phyloP scores from a whole-genome alignment of 2,113 vertebrate genomes.

The Anas platyrhynchos region DNA sequence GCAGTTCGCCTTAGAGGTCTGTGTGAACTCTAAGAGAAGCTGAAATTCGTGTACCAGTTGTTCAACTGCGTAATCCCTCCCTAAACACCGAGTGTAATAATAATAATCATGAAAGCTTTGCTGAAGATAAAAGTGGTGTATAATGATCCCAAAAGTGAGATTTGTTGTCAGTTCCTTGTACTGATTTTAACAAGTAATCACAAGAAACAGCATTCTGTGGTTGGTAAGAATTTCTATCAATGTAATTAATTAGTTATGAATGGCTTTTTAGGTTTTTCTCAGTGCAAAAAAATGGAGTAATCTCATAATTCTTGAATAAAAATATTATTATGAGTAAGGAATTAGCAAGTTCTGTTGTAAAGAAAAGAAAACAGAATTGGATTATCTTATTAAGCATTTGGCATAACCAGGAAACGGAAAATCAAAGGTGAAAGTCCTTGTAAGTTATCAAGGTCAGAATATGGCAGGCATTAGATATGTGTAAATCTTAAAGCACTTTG shows the following conservation, averaged over 20 bases:
- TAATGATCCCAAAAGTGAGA: not conserved
- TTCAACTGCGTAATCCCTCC: not conserved
- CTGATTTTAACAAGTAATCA: not conserved
- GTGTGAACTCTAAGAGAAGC: not conserved
- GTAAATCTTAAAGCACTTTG: accelerated
- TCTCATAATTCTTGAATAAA: too few species aligned
- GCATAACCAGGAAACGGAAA: not conserved
- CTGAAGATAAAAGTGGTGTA: not conserved
- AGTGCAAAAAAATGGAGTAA: not conserved
- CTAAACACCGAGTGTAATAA: not conserved
- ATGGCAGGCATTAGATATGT: accelerated
- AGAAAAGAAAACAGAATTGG: too few species aligned
- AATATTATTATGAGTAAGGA: too few species aligned
- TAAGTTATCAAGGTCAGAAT: not conserved
- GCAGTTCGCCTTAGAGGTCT: not conserved
- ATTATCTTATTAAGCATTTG: not conserved
- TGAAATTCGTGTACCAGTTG: not conserved
- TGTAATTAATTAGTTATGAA: not conserved
- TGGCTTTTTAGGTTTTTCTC: not conserved
- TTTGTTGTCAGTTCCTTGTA: not conserved
- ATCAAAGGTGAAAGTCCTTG: not conserved
- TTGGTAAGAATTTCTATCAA: accelerated
- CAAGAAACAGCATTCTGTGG: accelerated
- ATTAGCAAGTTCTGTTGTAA: too few species aligned
- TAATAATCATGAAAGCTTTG: not conserved